A percentile compares a stretch with the other conserved stretches of the same genome.
Evolutionary conservation across 1,140 invertebrate species (phyloP).

Genomic region (Lepidurus arcticus): DNA sequence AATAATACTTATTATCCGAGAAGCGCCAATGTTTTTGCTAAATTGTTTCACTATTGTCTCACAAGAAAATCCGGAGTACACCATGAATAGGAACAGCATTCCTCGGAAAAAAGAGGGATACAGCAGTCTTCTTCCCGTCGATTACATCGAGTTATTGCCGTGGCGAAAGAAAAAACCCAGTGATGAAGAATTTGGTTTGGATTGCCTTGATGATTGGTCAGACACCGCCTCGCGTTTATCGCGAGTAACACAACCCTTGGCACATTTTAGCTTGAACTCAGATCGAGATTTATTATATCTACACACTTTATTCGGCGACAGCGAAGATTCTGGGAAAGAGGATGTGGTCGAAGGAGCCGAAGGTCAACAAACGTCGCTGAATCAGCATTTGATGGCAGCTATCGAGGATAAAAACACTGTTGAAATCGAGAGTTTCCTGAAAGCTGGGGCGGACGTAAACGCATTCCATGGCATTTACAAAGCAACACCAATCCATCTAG

Average conservation of each 20-base stretch:
- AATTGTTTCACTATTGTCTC: not conserved
- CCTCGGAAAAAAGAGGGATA: conserved; percentile 3
- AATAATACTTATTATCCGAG: too few species aligned
- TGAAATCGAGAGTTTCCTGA: conserved; percentile 7
- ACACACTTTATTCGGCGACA: not conserved
- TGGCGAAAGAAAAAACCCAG: not conserved
- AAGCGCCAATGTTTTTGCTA: not conserved
- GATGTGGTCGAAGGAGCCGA: not conserved
- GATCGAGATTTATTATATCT: not conserved
- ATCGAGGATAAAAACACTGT: conserved; percentile 20
- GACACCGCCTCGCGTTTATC: not conserved
- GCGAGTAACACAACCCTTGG: not conserved
- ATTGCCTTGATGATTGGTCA: not conserved
- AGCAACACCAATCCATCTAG: conserved; percentile 27
- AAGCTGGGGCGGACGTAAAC: conserved; percentile 26
- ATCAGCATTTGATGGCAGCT: conserved; percentile 28
- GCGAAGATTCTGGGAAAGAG: conserved; percentile 6
- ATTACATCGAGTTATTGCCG: not conserved
- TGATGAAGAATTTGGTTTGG: not conserved
- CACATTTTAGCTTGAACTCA: conserved; percentile 6
- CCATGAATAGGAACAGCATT: not conserved
- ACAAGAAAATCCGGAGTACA: not conserved
- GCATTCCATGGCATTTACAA: conserved; percentile 1
- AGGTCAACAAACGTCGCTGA: not conserved
- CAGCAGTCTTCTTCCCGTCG: not conserved